Base-by-base conservation (phyloP, 1,140 invertebrate genomes). In the Gryllus bimaculatus region DNA sequence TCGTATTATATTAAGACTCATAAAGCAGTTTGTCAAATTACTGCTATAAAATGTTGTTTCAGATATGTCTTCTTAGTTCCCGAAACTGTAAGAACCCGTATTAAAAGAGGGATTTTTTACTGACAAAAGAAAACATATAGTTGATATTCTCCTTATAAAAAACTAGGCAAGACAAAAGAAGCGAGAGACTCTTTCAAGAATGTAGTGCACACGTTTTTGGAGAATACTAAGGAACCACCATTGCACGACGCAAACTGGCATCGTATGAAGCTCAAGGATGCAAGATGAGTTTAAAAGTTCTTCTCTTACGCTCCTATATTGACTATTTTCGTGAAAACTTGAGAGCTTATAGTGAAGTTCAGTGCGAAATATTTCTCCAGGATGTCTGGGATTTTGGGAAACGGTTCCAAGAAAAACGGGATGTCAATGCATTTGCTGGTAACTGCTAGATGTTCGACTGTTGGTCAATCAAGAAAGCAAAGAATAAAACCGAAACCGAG, bases 1-100 rank as follows among this genome's bases (percentile, higher is more conserved):
- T 47, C 84, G 86, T 80, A 84, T 87, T 20, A 87, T 86, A 78
- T 82, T 87, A 74, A 82, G 84, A 7, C 73, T 85, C 78, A 82
- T 84, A 78, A 86, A 85, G 80, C 80, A 84, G 79, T 84, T 84
- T 82, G 82, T 84, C 13, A 84, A 84, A 80, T 81, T 81, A 75
- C 76, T 86, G 39, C 75, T 84, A 48, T 82, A 82, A 82, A 80
- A 85, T 80, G 83, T 74, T 82, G 83, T 82, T 85, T 85, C 76
- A 78, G 79, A 80, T 82, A 84, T 79, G 78, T 85, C 77, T 81
- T 76, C 80, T 49, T 82, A 83, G 80, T 85, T 84, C 80, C 83
- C 82, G n/a, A 75, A 75, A 75, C 75, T 75, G 75, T 75, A 3
- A 13, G 75, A 13, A 75, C 1, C 75, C 7, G 7, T 5, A 6